Percentiles rank a stretch among this genome's conserved stretches.
These are phyloP conservation scores for Lysiphlebus fabarum DNA, from an alignment of 1,140 invertebrate genomes.

Conservation along the genomic window DNA sequence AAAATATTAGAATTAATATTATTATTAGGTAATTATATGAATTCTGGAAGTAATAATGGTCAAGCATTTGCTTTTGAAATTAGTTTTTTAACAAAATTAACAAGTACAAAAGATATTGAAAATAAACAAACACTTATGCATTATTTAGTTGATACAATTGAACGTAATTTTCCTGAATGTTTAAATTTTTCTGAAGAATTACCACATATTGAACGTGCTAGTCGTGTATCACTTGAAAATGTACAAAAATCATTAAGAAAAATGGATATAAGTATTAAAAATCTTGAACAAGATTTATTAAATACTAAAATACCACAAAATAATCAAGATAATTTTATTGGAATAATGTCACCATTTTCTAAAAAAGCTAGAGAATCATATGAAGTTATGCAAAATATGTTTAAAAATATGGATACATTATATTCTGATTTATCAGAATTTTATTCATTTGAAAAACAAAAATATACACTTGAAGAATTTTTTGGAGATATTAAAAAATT, in stretches of 20 bases:
- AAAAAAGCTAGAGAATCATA: conserved; percentile 80
- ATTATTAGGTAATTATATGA: conserved; percentile 92
- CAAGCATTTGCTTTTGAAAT: conserved; percentile 96
- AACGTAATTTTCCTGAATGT: conserved; percentile 83
- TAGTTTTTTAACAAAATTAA: conserved; percentile 90
- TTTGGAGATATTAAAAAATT: conserved; percentile 94
- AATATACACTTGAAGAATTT: conserved; percentile 95
- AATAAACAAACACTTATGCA: conserved; percentile 92
- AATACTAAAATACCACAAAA: conserved; percentile 75
- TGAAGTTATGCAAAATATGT: conserved; percentile 88
- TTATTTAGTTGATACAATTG: conserved; percentile 84
- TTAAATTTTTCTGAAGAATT: conserved; percentile 84
- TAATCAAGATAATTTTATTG: conserved; percentile 76
- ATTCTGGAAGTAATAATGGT: conserved; percentile 88
- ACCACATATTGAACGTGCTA: conserved; percentile 77
- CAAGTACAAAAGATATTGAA: conserved; percentile 91
- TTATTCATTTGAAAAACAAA: conserved; percentile 88
- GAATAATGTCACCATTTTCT: conserved; percentile 81
- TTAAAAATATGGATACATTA: conserved; percentile 84
- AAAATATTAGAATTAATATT: conserved; percentile 87
- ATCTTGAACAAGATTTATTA: conserved; percentile 83
- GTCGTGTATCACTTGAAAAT: conserved; percentile 80
- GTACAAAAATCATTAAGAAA: conserved; percentile 79
- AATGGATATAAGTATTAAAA: conserved; percentile 83
- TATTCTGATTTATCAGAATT: conserved; percentile 86